phyloP scores from a whole-genome alignment of 2,797 vertebrate species.

The Chelmon rostratus region DNA sequence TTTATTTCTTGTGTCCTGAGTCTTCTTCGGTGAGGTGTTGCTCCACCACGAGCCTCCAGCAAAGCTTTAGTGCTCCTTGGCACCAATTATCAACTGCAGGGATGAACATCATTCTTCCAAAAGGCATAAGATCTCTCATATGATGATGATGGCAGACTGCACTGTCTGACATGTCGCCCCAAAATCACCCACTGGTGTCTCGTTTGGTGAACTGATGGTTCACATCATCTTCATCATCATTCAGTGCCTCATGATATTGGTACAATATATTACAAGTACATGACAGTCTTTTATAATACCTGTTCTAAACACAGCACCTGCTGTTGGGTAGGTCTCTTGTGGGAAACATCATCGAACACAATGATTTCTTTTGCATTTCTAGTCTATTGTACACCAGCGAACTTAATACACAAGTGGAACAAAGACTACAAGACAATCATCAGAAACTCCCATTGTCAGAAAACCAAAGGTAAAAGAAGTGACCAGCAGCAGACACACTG shows the following conservation, averaged over 20 bases:
- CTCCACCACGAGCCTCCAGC: neutral
- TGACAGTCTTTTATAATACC: neutral
- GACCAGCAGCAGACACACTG: too few species aligned
- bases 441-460: neutral
- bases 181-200: neutral
- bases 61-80: neutral
- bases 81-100: neutral
- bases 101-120: neutral
- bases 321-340: neutral
- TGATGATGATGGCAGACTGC: neutral
- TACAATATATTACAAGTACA: neutral
- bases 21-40: neutral
- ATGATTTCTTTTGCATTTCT: neutral
- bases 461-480: neutral
- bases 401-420: neutral
- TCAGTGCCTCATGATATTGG: neutral
- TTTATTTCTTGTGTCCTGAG: too few species aligned
- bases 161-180: neutral
- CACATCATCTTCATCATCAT: neutral
- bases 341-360: neutral
- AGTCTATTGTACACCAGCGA: neutral
- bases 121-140: neutral
- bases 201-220: neutral
- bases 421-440: neutral
- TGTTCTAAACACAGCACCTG: neutral